Evolutionary conservation across 2,888 invertebrate species (phyloP).

Genomic region (Epiblema foenella): DNA sequence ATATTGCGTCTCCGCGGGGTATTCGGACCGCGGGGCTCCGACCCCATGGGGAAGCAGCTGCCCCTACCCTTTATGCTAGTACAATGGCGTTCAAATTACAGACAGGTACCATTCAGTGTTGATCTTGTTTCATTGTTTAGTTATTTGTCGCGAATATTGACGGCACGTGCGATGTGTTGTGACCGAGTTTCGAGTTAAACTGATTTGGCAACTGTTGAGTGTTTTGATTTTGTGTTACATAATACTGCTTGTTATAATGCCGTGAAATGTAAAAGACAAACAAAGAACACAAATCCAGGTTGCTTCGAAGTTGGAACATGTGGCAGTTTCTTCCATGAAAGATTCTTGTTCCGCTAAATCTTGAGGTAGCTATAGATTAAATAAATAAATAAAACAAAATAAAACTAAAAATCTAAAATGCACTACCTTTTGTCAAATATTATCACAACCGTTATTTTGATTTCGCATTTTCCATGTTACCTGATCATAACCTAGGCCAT

Average conservation of each 20-base stretch:
- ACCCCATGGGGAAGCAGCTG: conserved; percentile 67
- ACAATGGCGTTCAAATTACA: conserved; percentile 71
- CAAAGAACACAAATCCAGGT: neutral
- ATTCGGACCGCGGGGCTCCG: conserved; percentile 50
- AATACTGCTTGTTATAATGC: conserved; percentile 2
- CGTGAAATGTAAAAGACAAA: neutral
- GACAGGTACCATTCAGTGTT: conserved; percentile 70
- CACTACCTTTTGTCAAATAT: no score
- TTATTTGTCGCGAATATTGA: conserved; percentile 60
- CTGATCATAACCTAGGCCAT: neutral
- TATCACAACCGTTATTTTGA: no score
- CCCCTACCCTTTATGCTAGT: conserved; percentile 65
- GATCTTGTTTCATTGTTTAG: conserved; percentile 56
- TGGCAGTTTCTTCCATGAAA: no score
- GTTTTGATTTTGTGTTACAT: conserved; percentile 1
- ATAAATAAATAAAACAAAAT: no score
- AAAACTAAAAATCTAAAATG: no score
- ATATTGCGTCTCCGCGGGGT: conserved; percentile 79
- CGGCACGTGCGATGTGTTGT: conserved; percentile 56
- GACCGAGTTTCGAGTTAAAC: conserved; percentile 39
- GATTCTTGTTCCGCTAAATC: no score
- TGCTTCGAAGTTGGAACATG: no score
- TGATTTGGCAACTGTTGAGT: conserved; percentile 32
- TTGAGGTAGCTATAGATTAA: no score
- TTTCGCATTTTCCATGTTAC: neutral